Base-by-base conservation (phyloP, 2,113 vertebrate genomes). In the Dipodomys ordii region DNA sequence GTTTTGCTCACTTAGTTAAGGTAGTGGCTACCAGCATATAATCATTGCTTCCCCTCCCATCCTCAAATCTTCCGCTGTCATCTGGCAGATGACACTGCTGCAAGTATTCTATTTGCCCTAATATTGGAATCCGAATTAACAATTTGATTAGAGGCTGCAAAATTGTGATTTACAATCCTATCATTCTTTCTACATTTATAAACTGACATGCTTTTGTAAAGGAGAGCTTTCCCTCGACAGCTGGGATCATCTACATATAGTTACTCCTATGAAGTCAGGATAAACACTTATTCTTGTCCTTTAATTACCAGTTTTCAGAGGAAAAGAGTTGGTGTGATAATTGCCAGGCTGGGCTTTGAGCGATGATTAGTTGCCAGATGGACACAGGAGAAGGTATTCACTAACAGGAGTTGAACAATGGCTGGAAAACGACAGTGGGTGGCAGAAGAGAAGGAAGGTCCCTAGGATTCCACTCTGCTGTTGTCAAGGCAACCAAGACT, bases 401-500 rank as follows among this genome's bases (percentile, higher is more conserved):
- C 49, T 11, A 64, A 49, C 90, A 68, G 44, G 57, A 72, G 68
- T 27, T 3, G 5, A 84, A 62, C 77, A 73, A 62, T 93, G 46
- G 23, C 7, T 86, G 25, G 57, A 67, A 82, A 88, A 78, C 39
- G 57, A 60, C 12, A 3, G 16, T 78, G 19, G 67, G 53, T 76
- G 62, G 62, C 68, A 74, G 15, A 32, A 16, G 64, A 35, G 15
- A 81, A 6, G 23, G 57, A 65, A 64, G 69, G 68, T 46, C 25
- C 10, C 27, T 83, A 88, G 86, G 67, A 68, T 28, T 93, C 28
- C 16, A 30, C 1, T 46, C 20, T 86, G n/a, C n/a, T 44, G 16
- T 96, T 30, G 81, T 76, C 90, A 93, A 71, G 94, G 80, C 79
- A 95, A 84, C 83, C 72, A 53, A 67, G 77, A 79, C 69, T 94